phyloP scores from a whole-genome alignment of 2,113 vertebrate species.

The Macaca nemestrina region DNA sequence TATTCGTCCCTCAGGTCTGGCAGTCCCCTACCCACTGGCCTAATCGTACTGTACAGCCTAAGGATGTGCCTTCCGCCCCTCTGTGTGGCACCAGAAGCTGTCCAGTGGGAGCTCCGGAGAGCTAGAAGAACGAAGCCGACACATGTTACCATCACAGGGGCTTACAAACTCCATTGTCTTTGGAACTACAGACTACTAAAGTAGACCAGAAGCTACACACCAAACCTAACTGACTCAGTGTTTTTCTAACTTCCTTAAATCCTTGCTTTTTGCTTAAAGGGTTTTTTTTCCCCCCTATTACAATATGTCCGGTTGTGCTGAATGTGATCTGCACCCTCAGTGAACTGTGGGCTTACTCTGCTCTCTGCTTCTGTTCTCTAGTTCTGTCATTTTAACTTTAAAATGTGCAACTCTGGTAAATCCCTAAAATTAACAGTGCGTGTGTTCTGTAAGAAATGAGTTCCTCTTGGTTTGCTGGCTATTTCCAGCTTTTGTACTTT shows the following conservation, averaged over 20 bases:
- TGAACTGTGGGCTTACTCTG: background rate
- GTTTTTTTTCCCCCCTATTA: background rate
- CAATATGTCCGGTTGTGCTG: background rate
- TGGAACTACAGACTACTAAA: background rate
- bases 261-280: background rate
- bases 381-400: background rate
- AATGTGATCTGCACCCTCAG: background rate
- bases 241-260: background rate
- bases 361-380: background rate
- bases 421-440: background rate
- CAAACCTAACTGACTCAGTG: background rate
- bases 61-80: background rate
- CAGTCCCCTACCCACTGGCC: background rate
- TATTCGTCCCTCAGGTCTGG: background rate
- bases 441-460: background rate
- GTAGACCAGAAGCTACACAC: background rate
- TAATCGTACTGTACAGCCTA: background rate
- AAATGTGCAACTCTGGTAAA: background rate
- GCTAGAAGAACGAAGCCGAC: background rate
- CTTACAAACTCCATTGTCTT: background rate
- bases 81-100: background rate
- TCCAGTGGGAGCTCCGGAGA: background rate
- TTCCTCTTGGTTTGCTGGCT: background rate
- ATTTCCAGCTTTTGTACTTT: background rate
- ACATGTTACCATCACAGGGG: background rate